These are phyloP conservation scores for Neuroscelio doddi DNA, from an alignment of 2,888 invertebrate species.

Conservation along the genomic window DNA sequence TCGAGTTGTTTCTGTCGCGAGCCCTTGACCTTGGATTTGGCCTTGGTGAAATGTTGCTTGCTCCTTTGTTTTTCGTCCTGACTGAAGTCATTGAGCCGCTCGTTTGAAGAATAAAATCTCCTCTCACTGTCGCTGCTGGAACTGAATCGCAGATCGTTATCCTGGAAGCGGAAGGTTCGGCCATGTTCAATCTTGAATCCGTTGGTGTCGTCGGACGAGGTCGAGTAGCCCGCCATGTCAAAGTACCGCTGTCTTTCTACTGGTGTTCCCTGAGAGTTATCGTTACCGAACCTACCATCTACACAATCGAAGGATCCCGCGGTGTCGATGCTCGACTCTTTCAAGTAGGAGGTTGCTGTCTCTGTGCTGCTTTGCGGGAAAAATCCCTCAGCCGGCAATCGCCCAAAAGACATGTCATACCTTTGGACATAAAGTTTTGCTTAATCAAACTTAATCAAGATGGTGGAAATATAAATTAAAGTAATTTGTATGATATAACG, in stretches of 20 bases:
- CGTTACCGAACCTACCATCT: slow-evolving; percentile 56
- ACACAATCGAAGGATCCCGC: slow-evolving; percentile 62
- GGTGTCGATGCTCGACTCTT: slow-evolving; percentile 57
- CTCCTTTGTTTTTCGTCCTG: slow-evolving; percentile 51
- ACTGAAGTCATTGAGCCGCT: slow-evolving; percentile 57
- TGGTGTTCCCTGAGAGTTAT: slow-evolving; percentile 43
- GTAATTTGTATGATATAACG: no score
- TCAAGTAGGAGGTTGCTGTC: slow-evolving; percentile 48
- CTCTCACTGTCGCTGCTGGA: slow-evolving; percentile 65
- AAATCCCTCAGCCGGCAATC: slow-evolving; percentile 61
- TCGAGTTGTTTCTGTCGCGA: slow-evolving; percentile 65
- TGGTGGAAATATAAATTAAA: no score
- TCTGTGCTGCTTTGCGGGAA: slow-evolving; percentile 65
- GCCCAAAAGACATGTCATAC: slow-evolving; percentile 48
- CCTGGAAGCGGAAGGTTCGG: slow-evolving; percentile 46
- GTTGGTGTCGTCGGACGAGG: slow-evolving; percentile 61
- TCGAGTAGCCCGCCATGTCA: slow-evolving; percentile 54
- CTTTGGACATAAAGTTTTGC: slow-evolving; percentile 38
- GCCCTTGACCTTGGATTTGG: slow-evolving; percentile 62
- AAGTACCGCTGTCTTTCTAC: slow-evolving; percentile 52
- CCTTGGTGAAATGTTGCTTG: slow-evolving; percentile 56
- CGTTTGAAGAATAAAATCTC: slow-evolving; percentile 60
- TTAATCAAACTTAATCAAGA: no score
- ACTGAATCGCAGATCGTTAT: slow-evolving; percentile 56
- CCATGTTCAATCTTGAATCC: slow-evolving; percentile 54